Conservation (phyloP, 1,140 invertebrate genomes). For the Aphis craccivora region DNA sequence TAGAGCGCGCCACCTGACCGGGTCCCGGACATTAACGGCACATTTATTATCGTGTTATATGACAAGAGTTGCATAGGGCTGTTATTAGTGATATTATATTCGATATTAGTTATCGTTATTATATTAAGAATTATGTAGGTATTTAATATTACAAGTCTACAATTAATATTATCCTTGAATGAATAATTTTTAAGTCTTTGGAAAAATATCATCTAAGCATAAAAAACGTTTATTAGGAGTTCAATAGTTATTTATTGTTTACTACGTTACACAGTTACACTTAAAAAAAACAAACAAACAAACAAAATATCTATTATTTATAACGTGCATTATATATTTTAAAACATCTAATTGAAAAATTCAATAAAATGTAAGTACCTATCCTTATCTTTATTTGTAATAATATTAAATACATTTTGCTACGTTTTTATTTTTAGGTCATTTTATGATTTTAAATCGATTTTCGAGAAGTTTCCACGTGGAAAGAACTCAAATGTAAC, state of each 20-base stretch:
- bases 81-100: too few relatives aligned
- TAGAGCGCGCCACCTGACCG: too few relatives aligned
- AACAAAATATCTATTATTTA: neutral
- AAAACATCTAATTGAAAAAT: neutral
- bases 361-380: neutral
- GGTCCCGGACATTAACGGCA: too few relatives aligned
- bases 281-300: neutral
- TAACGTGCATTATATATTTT: neutral
- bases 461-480: neutral
- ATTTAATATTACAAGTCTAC: neutral
- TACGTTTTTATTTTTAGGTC: neutral
- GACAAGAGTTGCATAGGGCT: too few relatives aligned
- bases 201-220: neutral
- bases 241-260: too few relatives aligned
- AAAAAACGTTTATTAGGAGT: neutral
- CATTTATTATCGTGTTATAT: too few relatives aligned
- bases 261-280: too few relatives aligned
- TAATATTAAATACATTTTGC: neutral
- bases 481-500: neutral
- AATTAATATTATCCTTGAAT: neutral
- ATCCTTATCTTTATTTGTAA: neutral
- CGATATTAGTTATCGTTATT: neutral
- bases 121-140: neutral
- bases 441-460: neutral
- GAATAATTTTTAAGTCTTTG: neutral